phyloP scores from a whole-genome alignment of 2,888 invertebrate genomes.

The Zele albiditarsus region DNA sequence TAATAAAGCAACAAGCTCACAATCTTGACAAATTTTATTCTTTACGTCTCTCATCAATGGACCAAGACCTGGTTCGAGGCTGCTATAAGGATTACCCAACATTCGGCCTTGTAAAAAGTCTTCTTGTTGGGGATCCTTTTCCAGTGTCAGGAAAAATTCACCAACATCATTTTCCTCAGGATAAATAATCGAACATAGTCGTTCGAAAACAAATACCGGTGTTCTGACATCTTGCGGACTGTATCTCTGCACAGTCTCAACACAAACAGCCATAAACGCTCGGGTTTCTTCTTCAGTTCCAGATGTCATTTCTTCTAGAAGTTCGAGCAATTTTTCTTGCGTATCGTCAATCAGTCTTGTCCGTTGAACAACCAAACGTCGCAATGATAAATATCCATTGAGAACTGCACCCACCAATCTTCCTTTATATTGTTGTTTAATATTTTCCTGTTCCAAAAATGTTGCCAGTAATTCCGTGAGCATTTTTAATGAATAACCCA shows the following conservation, averaged over 20 bases:
- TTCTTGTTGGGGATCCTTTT: slow-evolving; percentile 99
- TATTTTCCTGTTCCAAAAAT: slow-evolving; percentile 90
- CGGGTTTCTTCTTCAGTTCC: slow-evolving; percentile 96
- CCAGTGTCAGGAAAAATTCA: slow-evolving; percentile 95
- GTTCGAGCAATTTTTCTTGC: slow-evolving; percentile 92
- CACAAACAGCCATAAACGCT: slow-evolving; percentile 97
- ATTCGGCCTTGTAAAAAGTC: slow-evolving; percentile 96
- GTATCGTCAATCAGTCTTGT: slow-evolving; percentile 97
- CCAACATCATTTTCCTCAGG: slow-evolving; percentile 98
- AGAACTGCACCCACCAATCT: slow-evolving; percentile 91
- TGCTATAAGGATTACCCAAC: slow-evolving; percentile 98
- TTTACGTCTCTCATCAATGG: slow-evolving; percentile 99
- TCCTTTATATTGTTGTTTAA: slow-evolving; percentile 92
- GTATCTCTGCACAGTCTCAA: slow-evolving; percentile 94
- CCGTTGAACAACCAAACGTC: slow-evolving; percentile 93
- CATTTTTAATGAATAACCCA: slow-evolving; percentile 94
- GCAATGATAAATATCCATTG: slow-evolving; percentile 93
- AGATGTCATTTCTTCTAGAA: slow-evolving; percentile 96
- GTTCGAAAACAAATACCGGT: slow-evolving; percentile 97
- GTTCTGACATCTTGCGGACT: slow-evolving; percentile 94
- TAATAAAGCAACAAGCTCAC: slow-evolving; percentile 96
- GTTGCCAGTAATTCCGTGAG: slow-evolving; percentile 90
- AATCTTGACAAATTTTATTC: slow-evolving; percentile 98
- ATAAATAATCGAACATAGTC: slow-evolving; percentile 96
- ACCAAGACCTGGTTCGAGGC: slow-evolving; percentile 93